Conservation (phyloP, 2,797 vertebrate species). For the Taenioides sp. region DNA sequence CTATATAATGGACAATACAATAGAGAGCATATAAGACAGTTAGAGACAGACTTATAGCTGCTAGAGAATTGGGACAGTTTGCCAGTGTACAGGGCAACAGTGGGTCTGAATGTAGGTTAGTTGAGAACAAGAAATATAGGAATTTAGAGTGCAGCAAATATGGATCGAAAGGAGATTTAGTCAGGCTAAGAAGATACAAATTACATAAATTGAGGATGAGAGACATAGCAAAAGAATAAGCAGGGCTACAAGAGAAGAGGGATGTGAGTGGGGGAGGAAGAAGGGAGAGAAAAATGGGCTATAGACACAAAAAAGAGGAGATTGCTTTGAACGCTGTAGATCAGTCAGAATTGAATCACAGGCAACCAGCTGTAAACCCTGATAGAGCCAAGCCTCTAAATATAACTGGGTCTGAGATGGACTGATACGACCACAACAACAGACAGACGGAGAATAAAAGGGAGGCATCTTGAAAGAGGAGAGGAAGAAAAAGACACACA, state of each 20-base stretch:
- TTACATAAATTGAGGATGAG: constrained; percentile 13
- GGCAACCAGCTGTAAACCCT: constrained; percentile 64
- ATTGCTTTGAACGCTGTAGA: constrained; percentile 63
- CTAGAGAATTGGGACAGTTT: constrained; percentile 13
- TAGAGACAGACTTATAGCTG: constrained; percentile 16
- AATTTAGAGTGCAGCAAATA: constrained; percentile 7
- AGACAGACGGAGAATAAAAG: constrained; percentile 35
- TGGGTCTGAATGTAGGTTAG: constrained; percentile 10
- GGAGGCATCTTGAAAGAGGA: constrained; percentile 18
- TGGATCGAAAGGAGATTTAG: constrained; percentile 15
- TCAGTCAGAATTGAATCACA: constrained; percentile 71
- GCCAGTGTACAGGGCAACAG: neutral
- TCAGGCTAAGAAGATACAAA: constrained; percentile 21
- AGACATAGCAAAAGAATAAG: constrained; percentile 15
- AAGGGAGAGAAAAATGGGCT: constrained; percentile 35
- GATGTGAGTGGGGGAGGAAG: constrained; percentile 19
- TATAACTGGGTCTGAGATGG: constrained; percentile 67
- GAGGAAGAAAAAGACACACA: constrained; percentile 8
- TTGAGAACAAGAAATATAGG: constrained; percentile 24
- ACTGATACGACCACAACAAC: constrained; percentile 57
- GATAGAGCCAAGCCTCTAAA: constrained; percentile 70
- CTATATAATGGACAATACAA: neutral
- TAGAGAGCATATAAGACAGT: too few species aligned
- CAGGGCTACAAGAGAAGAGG: constrained; percentile 9
- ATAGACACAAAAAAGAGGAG: constrained; percentile 48